Evolutionary conservation across 2,888 invertebrate species (phyloP), one percentile per base, ranked within the genome.

Genomic region (Hemithea aestivaria): DNA sequence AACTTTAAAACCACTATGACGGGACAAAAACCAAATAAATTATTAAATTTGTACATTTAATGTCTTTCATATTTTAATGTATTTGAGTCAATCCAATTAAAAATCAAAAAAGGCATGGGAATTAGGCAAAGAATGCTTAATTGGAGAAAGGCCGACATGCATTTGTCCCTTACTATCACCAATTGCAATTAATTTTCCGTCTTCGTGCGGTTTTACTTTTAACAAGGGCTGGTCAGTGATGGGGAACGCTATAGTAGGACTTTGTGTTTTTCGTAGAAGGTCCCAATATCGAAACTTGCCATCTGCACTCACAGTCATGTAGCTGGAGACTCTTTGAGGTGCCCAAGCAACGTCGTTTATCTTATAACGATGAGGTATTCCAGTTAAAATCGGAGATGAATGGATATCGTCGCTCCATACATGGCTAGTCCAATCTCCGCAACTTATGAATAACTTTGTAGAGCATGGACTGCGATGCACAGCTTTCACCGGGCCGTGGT

Each of bases 251-350:
- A 90, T 72, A 16, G 92, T 88, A 2, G 95, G 93, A 25, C 89
- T 88, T 37, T 89, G 89, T 45, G 92, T 91, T 62, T 91, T 91
- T 45, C 93, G 89, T 20, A 94, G 73, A 11, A 95, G 74, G 75
- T 96, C 95, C 94, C 94, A 95, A 25, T 91, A 91, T 51, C 94
- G 92, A 24, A 95, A 73, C 7, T 89, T 90, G 0, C 95, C 95
- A 57, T 92, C 91, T 7, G 35, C 51, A 8, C 65, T 53, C 1
- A 72, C 62, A 1, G 71, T 49, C 72, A 77, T 73, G 37, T 69
- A 76, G 29, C 67, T 56, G 6, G 76, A 77, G 23, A 90, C 88
- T 51, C 69, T 63, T 8, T 64, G 54, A 6, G 75, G 74, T 7
- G 71, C 57, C 73, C 73, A 79, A 7, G 55, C 56, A n/a, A 64